Evolutionary conservation across 1,140 invertebrate genomes (phyloP).

Genomic region (Scaptomyza montana): DNA sequence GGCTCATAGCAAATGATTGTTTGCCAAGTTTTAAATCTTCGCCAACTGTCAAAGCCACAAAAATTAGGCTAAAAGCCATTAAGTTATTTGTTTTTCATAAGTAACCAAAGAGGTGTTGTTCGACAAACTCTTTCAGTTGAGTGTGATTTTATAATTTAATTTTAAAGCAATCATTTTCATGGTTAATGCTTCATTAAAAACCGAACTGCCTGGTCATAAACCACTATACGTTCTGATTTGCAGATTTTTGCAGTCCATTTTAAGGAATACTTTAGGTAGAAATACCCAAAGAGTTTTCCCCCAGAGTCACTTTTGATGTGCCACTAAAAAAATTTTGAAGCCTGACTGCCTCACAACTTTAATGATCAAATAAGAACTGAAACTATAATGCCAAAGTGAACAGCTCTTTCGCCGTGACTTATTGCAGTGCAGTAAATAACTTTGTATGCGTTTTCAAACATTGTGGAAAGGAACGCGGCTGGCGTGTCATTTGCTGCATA

Average conservation of each 20-base stretch:
- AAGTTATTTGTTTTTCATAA: background rate
- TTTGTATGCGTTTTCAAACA: conserved; percentile 3
- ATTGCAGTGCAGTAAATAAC: background rate
- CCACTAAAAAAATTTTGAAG: too few relatives aligned
- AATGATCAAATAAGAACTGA: background rate
- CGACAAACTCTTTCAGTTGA: too few relatives aligned
- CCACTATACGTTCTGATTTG: too few relatives aligned
- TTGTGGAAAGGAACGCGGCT: background rate
- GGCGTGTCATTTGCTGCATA: background rate
- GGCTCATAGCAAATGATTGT: conserved; percentile 68
- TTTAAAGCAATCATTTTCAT: too few relatives aligned
- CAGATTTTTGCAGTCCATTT: too few relatives aligned
- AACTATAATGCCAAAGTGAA: background rate
- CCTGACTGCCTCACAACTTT: background rate
- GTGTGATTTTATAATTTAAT: too few relatives aligned
- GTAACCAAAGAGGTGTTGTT: background rate
- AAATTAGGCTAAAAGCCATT: background rate
- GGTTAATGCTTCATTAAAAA: too few relatives aligned
- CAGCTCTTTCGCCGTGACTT: background rate
- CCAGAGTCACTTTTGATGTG: too few relatives aligned
- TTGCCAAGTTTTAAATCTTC: conserved; percentile 68
- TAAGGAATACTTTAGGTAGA: too few relatives aligned
- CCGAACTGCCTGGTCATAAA: too few relatives aligned
- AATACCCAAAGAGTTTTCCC: too few relatives aligned
- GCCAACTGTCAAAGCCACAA: conserved; percentile 25